phyloP scores from a whole-genome alignment of 2,888 invertebrate genomes.

The Papilio elwesi region DNA sequence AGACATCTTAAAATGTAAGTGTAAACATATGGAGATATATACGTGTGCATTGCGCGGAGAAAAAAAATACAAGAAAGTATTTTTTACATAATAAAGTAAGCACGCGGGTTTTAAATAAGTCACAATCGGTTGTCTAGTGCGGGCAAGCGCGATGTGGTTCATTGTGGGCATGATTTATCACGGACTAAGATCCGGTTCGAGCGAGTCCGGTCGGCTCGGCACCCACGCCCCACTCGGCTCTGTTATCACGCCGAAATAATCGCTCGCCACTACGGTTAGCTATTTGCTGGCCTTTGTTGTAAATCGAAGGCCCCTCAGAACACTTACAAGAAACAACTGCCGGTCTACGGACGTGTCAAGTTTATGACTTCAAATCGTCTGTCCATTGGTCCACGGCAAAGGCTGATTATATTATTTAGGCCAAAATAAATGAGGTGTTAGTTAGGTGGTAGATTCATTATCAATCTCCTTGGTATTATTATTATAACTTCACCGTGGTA shows the following conservation, averaged over 20 bases:
- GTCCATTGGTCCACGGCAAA: background rate
- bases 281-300: conserved; percentile 56
- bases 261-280: conserved; percentile 61
- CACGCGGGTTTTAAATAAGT: conserved; percentile 25
- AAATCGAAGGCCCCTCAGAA: conserved; percentile 41
- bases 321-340: conserved; percentile 28
- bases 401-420: background rate
- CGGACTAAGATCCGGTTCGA: conserved; percentile 77
- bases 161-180: conserved; percentile 73
- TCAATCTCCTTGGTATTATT: too few species aligned
- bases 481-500: too few species aligned
- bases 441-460: background rate
- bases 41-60: background rate
- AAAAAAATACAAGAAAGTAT: background rate
- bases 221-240: conserved; percentile 76
- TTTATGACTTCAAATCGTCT: conserved; percentile 11
- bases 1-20: background rate
- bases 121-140: conserved; percentile 40
- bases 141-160: conserved; percentile 53
- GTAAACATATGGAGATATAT: background rate
- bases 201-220: conserved; percentile 58
- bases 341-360: conserved; percentile 31
- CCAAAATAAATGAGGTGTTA: background rate
- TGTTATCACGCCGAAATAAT: conserved; percentile 76
- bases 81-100: background rate